Base-by-base conservation (phyloP, 2,888 invertebrate species). In the Rotaria magnacalcarata region DNA sequence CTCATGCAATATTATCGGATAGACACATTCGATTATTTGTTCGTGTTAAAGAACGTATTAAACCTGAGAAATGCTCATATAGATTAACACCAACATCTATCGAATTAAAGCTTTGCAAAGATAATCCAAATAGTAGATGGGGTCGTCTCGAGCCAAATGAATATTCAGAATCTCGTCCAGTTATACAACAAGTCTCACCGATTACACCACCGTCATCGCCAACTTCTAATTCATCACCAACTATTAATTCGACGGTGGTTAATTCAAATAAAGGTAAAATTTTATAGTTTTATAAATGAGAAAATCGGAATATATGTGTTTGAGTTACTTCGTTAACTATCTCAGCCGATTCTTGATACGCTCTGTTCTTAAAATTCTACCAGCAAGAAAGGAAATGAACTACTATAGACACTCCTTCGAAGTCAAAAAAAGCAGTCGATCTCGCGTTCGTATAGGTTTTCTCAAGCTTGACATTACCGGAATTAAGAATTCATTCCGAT, bases 31-130 rank as follows among this genome's bases (percentile, higher is more conserved):
- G 47, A 80, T 80, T 80, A 80, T 47, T 80, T 47, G 43, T 80
- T 80, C 47, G 80, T 11, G 80, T 80, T 10, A 80, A 80, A 80
- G 80, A 80, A 47, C 80, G 80, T 24, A 80, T 80, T 47, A 47
- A 47, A 47, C 80, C 80, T 5, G 1, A 24, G 1, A 43, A 47
- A 47, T 80, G 47, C 47, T 47, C 80, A 80, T 80, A 0, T 1
- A 80, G 41, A 80, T 0, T 80, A n/a, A 80, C 80, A 47, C 11
- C 47, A 14, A 6, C 80, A 47, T 0, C n/a, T 21, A 80, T 80
- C 47, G 80, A 80, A 80, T 47, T 80, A 14, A 11, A 16, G 24
- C 47, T 80, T 47, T 47, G 11, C 5, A 80, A 80, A 47, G 80
- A 80, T 14, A 43, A 80, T 80, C 43, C 47, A 47, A 43, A n/a